A percentile compares a stretch with the other conserved stretches of the same genome.
phyloP scores from a whole-genome alignment of 2,888 invertebrate species.

The Stenodema calcarata region DNA sequence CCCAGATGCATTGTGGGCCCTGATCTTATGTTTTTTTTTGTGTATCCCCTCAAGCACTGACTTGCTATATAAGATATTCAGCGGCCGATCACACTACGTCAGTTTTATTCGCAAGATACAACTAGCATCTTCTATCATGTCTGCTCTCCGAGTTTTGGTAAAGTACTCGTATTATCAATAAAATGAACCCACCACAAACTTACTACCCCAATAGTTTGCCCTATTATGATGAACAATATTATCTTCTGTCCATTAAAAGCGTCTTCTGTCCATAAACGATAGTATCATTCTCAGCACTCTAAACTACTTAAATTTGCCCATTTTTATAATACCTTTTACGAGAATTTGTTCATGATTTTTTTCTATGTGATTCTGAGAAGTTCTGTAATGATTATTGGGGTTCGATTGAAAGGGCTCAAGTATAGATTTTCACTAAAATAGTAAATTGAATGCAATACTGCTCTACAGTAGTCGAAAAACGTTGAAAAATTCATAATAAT shows the following conservation, averaged over 20 bases:
- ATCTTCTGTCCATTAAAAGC: not conserved
- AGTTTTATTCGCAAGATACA: conserved; percentile 38
- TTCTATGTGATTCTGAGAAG: no score
- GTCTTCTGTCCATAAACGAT: not conserved
- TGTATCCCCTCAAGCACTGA: not conserved
- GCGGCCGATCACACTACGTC: not conserved
- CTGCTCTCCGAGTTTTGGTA: conserved; percentile 49
- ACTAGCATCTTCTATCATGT: conserved; percentile 43
- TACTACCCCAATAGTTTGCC: not conserved
- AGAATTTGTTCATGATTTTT: no score
- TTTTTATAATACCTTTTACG: no score
- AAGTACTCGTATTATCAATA: conserved; percentile 17
- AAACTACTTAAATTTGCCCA: not conserved
- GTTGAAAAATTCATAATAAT: not conserved
- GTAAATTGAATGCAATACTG: not conserved
- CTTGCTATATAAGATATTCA: conserved; percentile 12
- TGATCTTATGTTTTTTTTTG: not conserved
- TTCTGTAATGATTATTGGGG: no score
- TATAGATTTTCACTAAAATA: no score
- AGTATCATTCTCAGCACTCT: not conserved
- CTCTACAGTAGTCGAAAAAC: not conserved
- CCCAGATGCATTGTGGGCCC: not conserved
- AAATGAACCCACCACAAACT: no score
- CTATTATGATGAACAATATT: not conserved
- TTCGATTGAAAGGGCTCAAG: no score